phyloP scores from a whole-genome alignment of 2,797 vertebrate genomes.

The Pseudomugil gertrudae region DNA sequence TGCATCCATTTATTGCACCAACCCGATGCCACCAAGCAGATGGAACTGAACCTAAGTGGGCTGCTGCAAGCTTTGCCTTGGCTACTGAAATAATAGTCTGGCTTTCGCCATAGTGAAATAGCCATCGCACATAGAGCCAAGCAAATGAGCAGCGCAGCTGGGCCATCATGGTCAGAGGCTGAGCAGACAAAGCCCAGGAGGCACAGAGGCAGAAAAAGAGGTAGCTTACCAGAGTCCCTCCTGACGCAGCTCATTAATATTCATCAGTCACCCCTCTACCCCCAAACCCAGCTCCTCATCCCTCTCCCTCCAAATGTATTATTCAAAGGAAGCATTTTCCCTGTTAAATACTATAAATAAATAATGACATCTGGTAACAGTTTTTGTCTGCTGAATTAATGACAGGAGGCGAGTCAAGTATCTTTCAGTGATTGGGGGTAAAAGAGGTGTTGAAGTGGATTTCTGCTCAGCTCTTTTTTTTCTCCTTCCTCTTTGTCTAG shows the following conservation, averaged over 20 bases:
- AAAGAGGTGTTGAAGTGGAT: conserved; percentile 15
- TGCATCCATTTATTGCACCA: conserved; percentile 21
- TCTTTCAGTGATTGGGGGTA: conserved; percentile 49
- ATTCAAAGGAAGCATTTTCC: conserved; percentile 80
- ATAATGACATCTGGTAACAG: conserved; percentile 80
- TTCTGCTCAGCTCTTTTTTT: conserved; percentile 32
- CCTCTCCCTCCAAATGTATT: conserved; percentile 78
- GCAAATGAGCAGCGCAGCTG: conserved; percentile 72
- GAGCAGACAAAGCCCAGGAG: conserved; percentile 70
- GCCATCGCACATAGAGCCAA: conserved; percentile 47
- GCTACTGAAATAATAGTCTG: conserved; percentile 66
- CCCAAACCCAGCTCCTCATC: conserved; percentile 46
- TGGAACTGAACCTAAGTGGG: conserved; percentile 54
- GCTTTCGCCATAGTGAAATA: conserved; percentile 62
- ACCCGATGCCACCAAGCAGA: conserved; percentile 49
- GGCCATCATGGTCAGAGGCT: conserved; percentile 61
- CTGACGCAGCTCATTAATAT: conserved; percentile 78
- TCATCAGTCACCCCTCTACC: conserved; percentile 65
- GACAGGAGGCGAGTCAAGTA: conserved; percentile 45
- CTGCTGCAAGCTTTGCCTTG: conserved; percentile 54
- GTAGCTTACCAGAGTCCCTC: conserved; percentile 69
- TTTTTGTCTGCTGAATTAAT: conserved; percentile 78
- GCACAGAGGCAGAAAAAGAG: conserved; percentile 51
- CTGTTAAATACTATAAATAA: conserved; percentile 84
- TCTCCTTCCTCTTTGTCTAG: conserved; percentile 57